Conservation (phyloP, 2,888 invertebrate genomes). For the Byasa hedistus region DNA sequence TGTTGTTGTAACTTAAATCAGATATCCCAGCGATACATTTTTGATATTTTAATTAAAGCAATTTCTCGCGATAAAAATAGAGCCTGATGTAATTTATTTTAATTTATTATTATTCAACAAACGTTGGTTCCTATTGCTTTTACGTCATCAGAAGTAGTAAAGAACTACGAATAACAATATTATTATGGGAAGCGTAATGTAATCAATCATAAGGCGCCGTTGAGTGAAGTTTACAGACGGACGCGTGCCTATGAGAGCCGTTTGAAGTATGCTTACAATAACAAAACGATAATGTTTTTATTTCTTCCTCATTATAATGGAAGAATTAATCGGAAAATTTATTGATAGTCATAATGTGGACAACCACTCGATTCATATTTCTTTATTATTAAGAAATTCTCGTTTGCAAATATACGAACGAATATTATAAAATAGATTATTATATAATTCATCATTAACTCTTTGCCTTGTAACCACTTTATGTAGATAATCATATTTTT, state of each 20-base stretch:
- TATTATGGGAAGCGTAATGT: conserved; percentile 60
- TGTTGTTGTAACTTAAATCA: background rate
- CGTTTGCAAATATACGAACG: no score
- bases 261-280: conserved; percentile 7
- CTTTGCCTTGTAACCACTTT: no score
- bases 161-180: conserved; percentile 53
- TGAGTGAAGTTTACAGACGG: conserved; percentile 58
- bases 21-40: background rate
- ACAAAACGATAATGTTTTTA: background rate
- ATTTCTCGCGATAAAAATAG: background rate
- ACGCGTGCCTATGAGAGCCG: conserved; percentile 49
- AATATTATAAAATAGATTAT: no score
- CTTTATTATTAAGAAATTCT: no score
- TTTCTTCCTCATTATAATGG: background rate
- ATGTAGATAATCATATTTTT: no score
- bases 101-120: conserved; percentile 17
- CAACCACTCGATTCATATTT: no score
- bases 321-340: background rate
- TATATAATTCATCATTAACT: no score
- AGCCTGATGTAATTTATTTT: conserved; percentile 2
- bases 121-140: conserved; percentile 22
- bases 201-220: conserved; percentile 67
- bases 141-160: conserved; percentile 43
- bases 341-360: no score
- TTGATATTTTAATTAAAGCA: background rate